Evolutionary conservation across 2,113 vertebrate species (phyloP).

Genomic region (crab-eating macaque (Macaca fascicularis)): T2T-MFA8v1.1 NC_088375.1:116450001-116450500

Average conservation of each 20-base stretch:
- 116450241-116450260: neutral
- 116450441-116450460: neutral
- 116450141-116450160: constrained; percentile 56
- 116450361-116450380: neutral
- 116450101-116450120: neutral
- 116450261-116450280: neutral
- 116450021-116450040: constrained; percentile 3
- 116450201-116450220: constrained; percentile 87
- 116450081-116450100: neutral
- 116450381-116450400: neutral
- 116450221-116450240: neutral
- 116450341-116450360: neutral
- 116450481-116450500: neutral
- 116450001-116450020: constrained; percentile 8
- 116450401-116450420: neutral
- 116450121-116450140: neutral
- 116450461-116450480: neutral
- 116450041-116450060: neutral
- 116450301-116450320: neutral
- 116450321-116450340: neutral
- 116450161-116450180: constrained; percentile 96
- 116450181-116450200: constrained; percentile 95
- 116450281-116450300: neutral
- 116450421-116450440: neutral
- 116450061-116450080: neutral